phyloP scores from a whole-genome alignment of 64 coral and sea anemone species.

The Stylophora pistillata region DNA sequence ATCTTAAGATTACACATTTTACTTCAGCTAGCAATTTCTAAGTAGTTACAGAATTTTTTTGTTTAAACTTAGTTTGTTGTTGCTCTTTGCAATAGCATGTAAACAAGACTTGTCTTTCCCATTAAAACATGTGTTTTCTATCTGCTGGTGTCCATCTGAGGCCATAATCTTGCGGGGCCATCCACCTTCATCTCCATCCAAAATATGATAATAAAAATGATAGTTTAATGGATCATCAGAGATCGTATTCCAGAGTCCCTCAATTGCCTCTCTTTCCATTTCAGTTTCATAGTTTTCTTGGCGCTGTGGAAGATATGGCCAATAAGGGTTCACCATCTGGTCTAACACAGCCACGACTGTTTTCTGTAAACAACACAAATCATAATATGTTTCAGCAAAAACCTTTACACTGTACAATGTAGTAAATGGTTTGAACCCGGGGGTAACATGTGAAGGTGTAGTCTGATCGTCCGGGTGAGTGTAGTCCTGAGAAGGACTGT shows the following conservation, averaged over 20 bases:
- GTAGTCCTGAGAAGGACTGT: no score
- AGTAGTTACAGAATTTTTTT: no score
- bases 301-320: constrained; percentile 81
- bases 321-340: constrained; percentile 85
- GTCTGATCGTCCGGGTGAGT: no score
- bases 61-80: constrained; percentile 63
- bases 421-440: no score
- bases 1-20: no score
- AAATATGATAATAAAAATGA: constrained; percentile 87
- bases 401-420: no score
- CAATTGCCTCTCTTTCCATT: constrained; percentile 69
- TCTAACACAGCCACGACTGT: constrained; percentile 77
- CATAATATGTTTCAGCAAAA: no score
- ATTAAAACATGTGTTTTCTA: constrained; percentile 62
- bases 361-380: constrained; percentile 55
- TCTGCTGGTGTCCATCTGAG: constrained; percentile 19
- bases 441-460: no score
- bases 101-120: constrained; percentile 62
- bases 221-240: constrained; percentile 93
- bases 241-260: constrained; percentile 68
- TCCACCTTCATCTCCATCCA: constrained; percentile 75
- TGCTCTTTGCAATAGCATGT: constrained; percentile 77
- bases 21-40: no score
- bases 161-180: constrained; percentile 61
- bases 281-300: constrained; percentile 51